Evolutionary conservation across 2,113 vertebrate species (phyloP).

Genomic region (Heterochromis multidens): DNA sequence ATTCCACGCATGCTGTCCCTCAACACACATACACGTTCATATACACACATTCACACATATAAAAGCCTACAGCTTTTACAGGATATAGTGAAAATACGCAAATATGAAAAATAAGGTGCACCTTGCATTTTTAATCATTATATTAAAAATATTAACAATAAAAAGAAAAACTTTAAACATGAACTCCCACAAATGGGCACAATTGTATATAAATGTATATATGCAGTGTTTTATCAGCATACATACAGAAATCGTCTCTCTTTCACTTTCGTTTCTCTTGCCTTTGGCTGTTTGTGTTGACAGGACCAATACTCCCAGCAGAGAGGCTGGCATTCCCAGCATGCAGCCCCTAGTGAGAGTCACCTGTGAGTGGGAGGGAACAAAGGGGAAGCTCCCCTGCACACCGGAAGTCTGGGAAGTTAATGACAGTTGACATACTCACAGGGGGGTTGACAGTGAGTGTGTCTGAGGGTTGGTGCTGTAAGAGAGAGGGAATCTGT

Average conservation of each 20-base stretch:
- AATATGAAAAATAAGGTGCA: background rate
- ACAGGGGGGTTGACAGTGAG: conserved; percentile 49
- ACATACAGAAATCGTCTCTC: background rate
- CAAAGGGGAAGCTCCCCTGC: conserved; percentile 28
- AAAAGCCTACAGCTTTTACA: background rate
- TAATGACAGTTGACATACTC: conserved; percentile 64
- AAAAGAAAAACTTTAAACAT: background rate
- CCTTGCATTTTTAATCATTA: background rate
- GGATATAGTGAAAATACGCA: background rate
- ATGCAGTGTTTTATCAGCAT: background rate
- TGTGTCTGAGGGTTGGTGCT: conserved; percentile 46
- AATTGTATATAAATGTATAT: background rate
- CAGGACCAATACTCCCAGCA: conserved; percentile 35
- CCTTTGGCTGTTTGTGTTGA: conserved; percentile 57
- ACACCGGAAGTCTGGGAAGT: conserved; percentile 55
- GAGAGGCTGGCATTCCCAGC: conserved; percentile 42
- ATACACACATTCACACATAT: background rate
- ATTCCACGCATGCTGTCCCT: conserved; percentile 86
- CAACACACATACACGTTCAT: background rate
- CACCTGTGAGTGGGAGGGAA: conserved; percentile 57
- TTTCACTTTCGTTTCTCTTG: conserved; percentile 13
- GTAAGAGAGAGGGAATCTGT: conserved; percentile 27
- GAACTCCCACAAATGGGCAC: background rate
- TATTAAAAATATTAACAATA: background rate
- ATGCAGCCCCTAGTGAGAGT: conserved; percentile 48